These are phyloP conservation scores for Hirtodrosophila trivittata DNA, from an alignment of 2,888 invertebrate species.

Conservation along the genomic window DNA sequence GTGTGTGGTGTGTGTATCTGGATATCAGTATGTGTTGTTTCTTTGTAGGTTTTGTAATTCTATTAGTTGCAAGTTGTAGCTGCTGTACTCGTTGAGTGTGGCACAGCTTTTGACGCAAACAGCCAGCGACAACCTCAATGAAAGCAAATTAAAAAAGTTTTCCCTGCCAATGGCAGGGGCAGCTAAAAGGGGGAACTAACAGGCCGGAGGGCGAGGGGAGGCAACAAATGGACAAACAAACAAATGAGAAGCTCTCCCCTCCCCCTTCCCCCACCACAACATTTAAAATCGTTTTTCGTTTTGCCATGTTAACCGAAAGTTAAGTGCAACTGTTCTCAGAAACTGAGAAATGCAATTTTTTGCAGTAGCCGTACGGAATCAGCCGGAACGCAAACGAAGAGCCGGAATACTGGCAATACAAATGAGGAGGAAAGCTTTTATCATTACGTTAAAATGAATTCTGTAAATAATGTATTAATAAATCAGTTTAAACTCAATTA, in stretches of 20 bases:
- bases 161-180: conserved; percentile 19
- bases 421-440: no score
- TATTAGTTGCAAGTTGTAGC: conserved; percentile 74
- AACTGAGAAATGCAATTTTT: conserved; percentile 30
- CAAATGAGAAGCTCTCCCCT: conserved; percentile 12
- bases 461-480: no score
- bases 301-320: conserved; percentile 51
- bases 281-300: conserved; percentile 41
- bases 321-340: conserved; percentile 38
- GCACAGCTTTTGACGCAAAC: conserved; percentile 53
- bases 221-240: conserved; percentile 5
- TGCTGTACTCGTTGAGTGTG: conserved; percentile 2
- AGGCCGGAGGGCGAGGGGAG: background rate
- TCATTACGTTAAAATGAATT: no score
- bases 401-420: no score
- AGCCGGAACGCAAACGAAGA: no score
- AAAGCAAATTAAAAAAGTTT: conserved; percentile 78
- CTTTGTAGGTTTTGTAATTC: conserved; percentile 74
- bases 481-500: no score
- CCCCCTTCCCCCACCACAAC: conserved; percentile 14
- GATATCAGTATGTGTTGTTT: conserved; percentile 38
- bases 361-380: no score
- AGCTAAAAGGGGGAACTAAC: background rate
- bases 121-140: conserved; percentile 67
- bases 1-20: conserved; percentile 13